A percentile compares a stretch with the other conserved stretches of the same genome.
These are phyloP conservation scores for Synchiropus splendidus DNA, from an alignment of 2,113 vertebrate genomes.

Conservation along the genomic window DNA sequence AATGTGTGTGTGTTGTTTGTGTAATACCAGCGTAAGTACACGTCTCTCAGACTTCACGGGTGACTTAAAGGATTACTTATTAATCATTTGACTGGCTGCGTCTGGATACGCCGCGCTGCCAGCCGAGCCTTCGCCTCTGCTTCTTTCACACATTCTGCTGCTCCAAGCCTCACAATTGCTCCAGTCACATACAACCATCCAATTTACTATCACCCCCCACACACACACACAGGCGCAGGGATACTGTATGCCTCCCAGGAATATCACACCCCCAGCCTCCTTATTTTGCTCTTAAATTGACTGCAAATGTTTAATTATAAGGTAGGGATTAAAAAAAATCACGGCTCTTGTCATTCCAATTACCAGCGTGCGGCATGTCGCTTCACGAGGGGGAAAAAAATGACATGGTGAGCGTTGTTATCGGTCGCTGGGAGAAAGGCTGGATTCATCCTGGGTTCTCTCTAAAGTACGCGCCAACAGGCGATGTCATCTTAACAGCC, in stretches of 20 bases:
- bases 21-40: no score
- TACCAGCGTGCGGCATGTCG: no score
- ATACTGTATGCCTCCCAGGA: no score
- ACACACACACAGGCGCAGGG: constrained; percentile 11
- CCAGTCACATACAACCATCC: constrained; percentile 20
- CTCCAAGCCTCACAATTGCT: constrained; percentile 20
- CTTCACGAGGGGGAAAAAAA: no score
- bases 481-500: no score
- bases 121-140: constrained; percentile 9
- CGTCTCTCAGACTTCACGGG: constrained; percentile 24
- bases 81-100: constrained; percentile 62
- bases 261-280: constrained; percentile 1
- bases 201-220: constrained; percentile 2
- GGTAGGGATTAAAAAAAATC: constrained; percentile 45
- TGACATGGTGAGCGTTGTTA: no score
- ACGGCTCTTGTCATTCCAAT: no score
- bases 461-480: no score
- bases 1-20: constrained; percentile 3
- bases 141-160: constrained; percentile 11
- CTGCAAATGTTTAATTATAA: constrained; percentile 46
- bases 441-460: no score
- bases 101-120: constrained; percentile 24
- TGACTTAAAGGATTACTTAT: constrained; percentile 56
- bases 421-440: no score
- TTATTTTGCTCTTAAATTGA: constrained; percentile 4